Evolutionary conservation across 2,888 invertebrate genomes (phyloP), one percentile per base, ranked within the genome.

Genomic region (Dusona sp.): DNA sequence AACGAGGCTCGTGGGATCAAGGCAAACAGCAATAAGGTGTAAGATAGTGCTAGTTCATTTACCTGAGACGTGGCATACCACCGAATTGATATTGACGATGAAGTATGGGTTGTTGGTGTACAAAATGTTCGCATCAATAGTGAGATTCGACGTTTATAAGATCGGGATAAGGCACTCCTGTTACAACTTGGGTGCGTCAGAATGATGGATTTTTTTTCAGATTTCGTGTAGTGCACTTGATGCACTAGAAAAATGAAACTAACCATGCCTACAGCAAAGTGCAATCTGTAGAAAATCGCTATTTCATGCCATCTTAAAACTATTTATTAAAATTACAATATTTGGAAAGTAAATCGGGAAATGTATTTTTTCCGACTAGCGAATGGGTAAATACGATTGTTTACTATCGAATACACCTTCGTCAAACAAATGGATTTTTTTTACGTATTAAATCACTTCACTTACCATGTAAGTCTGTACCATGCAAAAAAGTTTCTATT

Each of bases 381-480:
- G 33, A 38, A 38, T 54, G 8, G 1, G n/a, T 22, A 3, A 54
- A 22, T n/a, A 54, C n/a, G 22, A 22, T 22, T 54, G n/a, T 22
- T 8, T 22, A 54, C 22, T 4, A 51, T 51, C 7, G 51, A 19
- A 51, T n/a, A 88, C 48, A 86, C 84, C 22, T 84, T 79, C 82
- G 82, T 85, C 83, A 86, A 13, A 88, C 61, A 86, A 86, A 88
- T 77, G 67, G 64, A 42, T 88, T 89, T 79, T 33, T 33, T 33
- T 33, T 33, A n/a, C n/a, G n/a, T n/a, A 33, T 33, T 33, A 4
- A 33, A 33, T 33, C 33, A n/a, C 33, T 33, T 33, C 33, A 33
- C 33, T 4, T 33, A 33, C 4, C 33, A 33, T 4, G 33, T 2
- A 33, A 33, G 4, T 33, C 3, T 33, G 33, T 33, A 33, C 33